Evolutionary conservation across 1,140 invertebrate species (phyloP), one percentile per base, ranked within the genome.

Genomic region (Proales similis): DNA sequence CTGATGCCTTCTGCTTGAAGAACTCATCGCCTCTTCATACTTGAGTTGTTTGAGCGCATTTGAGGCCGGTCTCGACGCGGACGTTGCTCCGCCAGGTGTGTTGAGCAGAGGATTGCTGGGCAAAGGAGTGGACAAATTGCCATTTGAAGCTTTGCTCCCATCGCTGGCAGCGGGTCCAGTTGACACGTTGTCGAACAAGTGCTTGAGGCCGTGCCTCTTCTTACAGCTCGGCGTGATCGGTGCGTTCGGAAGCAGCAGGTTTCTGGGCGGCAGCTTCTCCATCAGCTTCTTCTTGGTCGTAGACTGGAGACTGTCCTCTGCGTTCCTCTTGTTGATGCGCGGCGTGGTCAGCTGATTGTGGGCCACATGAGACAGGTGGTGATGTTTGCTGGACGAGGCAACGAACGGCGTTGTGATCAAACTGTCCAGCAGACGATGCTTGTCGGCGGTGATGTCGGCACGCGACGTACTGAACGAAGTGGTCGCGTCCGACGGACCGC

Each of bases 1-100:
- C 9, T 36, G 33, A 36, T 36, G 33, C 9, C 14, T 36, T 9
- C 9, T 36, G 33, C 9, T 36, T 36, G 17, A 26, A 27, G n/a
- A 42, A 42, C 24, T 57, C n/a, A n/a, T n/a, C n/a, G n/a, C n/a
- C n/a, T 57, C 51, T 27, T 57, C 51, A 20, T 57, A 57, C 19
- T 57, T 57, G 11, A 57, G 36, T 22, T 57, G 51, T 57, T 57
- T 57, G 51, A 42, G n/a, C n/a, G n/a, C n/a, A n/a, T n/a, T n/a
- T n/a, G n/a, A n/a, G n/a, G n/a, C n/a, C n/a, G n/a, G n/a, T n/a
- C n/a, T n/a, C n/a, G n/a, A n/a, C n/a, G n/a, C n/a, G n/a, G n/a
- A n/a, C n/a, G n/a, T n/a, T n/a, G n/a, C n/a, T n/a, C n/a, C n/a
- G n/a, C n/a, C n/a, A n/a, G n/a, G n/a, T n/a, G n/a, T n/a, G n/a